Base-by-base conservation (phyloP, 2,888 invertebrate species). In the Drosophila tripunctata region DNA sequence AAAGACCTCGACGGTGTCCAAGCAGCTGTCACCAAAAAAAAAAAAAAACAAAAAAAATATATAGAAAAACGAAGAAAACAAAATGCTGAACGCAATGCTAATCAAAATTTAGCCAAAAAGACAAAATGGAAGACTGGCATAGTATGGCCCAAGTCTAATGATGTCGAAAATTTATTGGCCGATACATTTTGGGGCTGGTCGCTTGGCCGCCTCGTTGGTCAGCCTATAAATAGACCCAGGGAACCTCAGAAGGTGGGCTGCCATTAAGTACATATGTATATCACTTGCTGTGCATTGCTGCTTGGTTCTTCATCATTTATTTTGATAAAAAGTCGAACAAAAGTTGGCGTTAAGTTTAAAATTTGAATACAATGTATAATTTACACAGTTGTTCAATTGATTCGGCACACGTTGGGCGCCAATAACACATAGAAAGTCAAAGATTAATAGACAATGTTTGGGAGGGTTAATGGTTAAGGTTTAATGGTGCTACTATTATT, bases 1-100 rank as follows among this genome's bases (percentile, higher is more conserved):
- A 89, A 91, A 91, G 72, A 91, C 87, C 81, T 91, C 91, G 61
- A 91, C 84, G 75, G 89, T 89, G 82, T 91, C 91, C 75, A 83
- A 87, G 75, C 91, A 91, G 75, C 91, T 91, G 89, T 81, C 83
- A 74, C 68, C 41, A 58, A 67, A 68, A 54, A 64, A 65, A 64
- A 68, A 51, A 66, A 43, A 10, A 75, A 10, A 10, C 10, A 27
- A 3, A 10, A 15, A 14, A 63, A 60, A 31, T 58, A 43, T 45
- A 35, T 14, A 14, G 14, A 14, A 15, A 35, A 2, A 2, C 7
- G 12, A 27, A 6, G 4, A 17, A 21, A 30, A 44, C 4, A 27
- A 7, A 21, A 33, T 31, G 31, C 30, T 10, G 8, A 27, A 17
- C 15, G 24, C 40, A 38, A 21, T 30, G 55, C 30, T 55, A 72